Base-by-base conservation (phyloP, 2,797 vertebrate species). In the Vespertilio murinus region DNA sequence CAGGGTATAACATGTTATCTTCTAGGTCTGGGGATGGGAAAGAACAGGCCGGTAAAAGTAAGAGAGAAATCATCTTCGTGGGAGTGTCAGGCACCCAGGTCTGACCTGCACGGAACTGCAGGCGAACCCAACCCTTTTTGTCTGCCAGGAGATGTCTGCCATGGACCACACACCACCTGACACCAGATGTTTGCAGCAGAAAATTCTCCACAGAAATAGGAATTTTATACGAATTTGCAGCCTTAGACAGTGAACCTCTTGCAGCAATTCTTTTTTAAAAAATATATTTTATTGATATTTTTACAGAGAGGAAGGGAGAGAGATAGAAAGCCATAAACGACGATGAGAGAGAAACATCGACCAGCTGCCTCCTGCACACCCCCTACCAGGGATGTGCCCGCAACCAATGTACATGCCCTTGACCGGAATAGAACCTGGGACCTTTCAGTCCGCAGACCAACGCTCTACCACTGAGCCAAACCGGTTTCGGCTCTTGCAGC, bases 1-100 rank as follows among this genome's bases (percentile, higher is more conserved):
- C 91, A 22, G 96, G 97, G 23, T 96, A 97, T 18, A 97, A 65
- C 94, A 96, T 30, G 13, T 97, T 97, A 42, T 97, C 97, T 74
- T 97, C 97, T 8, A 89, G 6, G 10, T 47, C 91, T 3, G 87
- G 67, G 13, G 77, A 11, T 70, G 96, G 91, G 56, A 97, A 96
- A 59, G 54, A 22, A 38, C 96, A 97, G 54, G 96, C 92, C 0
- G 97, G 96, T 65, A 97, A 74, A n/a, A 97, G 28, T 28, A 96
- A 83, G 52, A 97, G 95, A 49, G 56, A 82, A 18, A 88, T 78
- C 95, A 97, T 96, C 16, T 28, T 95, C 8, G 30, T 89, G 22
- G 75, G 71, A 35, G 75, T 81, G 28, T 84, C 33, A 14, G 96
- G 95, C 3, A 97, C 97, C 96, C 96, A 97, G 25, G 87, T 25